Evolutionary conservation across 2,888 invertebrate genomes (phyloP).

Genomic region (Pandemis corylana): DNA sequence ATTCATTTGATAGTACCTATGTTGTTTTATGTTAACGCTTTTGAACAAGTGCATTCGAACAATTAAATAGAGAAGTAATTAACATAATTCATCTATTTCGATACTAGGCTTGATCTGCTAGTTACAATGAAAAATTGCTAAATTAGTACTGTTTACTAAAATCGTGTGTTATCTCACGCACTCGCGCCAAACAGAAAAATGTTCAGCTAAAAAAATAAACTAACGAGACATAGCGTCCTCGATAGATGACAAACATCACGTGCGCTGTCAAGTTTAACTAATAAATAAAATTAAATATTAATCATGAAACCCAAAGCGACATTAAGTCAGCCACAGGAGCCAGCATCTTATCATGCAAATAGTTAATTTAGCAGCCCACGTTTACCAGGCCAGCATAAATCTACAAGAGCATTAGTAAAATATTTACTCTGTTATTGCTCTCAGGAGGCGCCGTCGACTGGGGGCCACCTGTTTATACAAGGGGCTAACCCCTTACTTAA

Average conservation of each 20-base stretch:
- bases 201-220: no score
- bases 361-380: slow-evolving; percentile 43
- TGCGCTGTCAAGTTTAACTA: not conserved
- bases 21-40: not conserved
- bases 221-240: no score
- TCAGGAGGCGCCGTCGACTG: slow-evolving; percentile 55
- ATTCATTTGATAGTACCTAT: no score
- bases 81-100: no score
- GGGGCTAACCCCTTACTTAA: slow-evolving; percentile 59
- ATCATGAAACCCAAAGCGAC: not conserved
- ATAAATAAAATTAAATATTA: not conserved
- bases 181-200: no score
- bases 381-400: slow-evolving; percentile 47
- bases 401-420: slow-evolving; percentile 60
- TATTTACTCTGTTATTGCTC: slow-evolving; percentile 65
- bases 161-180: no score
- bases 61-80: not conserved
- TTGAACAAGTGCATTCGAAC: not conserved
- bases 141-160: no score
- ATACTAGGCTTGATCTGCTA: no score
- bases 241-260: no score
- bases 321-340: slow-evolving; percentile 33
- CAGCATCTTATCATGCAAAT: slow-evolving; percentile 45
- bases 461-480: slow-evolving; percentile 53
- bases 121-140: no score